Conservation (phyloP, 1,140 invertebrate genomes). For the Drosophila dunni region DNA sequence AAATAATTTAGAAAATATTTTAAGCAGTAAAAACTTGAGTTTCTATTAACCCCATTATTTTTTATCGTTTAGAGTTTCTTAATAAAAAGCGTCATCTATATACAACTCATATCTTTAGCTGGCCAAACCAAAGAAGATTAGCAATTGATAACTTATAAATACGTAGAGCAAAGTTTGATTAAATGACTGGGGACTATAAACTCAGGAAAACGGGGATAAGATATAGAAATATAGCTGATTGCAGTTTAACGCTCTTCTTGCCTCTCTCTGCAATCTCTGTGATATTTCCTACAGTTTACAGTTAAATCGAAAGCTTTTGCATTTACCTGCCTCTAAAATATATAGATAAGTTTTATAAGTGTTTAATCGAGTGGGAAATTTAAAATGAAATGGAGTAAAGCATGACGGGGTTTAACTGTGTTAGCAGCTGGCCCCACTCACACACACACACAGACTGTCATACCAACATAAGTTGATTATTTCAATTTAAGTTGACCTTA, state of each 20-base stretch:
- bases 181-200: background rate
- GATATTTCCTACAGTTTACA: background rate
- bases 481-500: slow-evolving; percentile 83
- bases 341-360: no score
- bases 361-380: background rate
- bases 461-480: slow-evolving; percentile 36
- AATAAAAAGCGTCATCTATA: background rate
- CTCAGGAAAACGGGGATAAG: background rate
- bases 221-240: background rate
- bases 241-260: background rate
- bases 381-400: slow-evolving; percentile 23
- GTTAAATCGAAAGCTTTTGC: slow-evolving; percentile 7
- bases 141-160: slow-evolving; percentile 3
- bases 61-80: background rate
- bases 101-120: background rate
- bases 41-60: background rate
- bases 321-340: background rate
- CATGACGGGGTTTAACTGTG: slow-evolving; percentile 50
- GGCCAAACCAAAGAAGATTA: background rate
- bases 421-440: slow-evolving; percentile 47
- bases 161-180: slow-evolving; percentile 4
- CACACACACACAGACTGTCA: background rate
- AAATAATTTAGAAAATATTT: no score
- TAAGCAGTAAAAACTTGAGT: no score
- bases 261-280: background rate